Base-by-base conservation (phyloP, 2,113 vertebrate species). In the Epinephelus fuscoguttatus region DNA sequence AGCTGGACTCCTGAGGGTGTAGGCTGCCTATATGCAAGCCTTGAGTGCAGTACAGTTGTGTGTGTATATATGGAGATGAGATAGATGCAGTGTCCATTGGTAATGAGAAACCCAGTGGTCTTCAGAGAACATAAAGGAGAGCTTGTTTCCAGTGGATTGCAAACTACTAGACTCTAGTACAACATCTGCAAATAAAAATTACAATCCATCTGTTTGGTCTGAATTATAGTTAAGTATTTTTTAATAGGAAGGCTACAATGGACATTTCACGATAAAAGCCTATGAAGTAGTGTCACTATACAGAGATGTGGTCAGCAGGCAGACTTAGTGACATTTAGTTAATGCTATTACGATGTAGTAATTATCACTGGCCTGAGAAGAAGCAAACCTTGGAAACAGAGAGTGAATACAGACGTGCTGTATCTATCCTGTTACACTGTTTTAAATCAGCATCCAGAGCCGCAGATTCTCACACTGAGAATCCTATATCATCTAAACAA, bases 321-420 rank as follows among this genome's bases (percentile, higher is more conserved):
- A 62, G 60, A 72, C 78, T 70, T 56, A 17, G 81, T 90, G 68
- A 81, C 70, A 81, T 89, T 88, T 81, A 86, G 49, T 37, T 69
- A 69, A 78, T 67, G 53, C 30, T 53, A 47, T 86, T 77, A 81
- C 5, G 3, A 49, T 69, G 69, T 47, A 57, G 66, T 74, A 53
- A 85, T 80, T 40, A 72, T 62, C 23, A 59, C 21, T 57, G 49
- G 15, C 21, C 61, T 55, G 25, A 77, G 50, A 75, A 74, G 53
- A 67, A 50, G 66, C 49, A 62, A 27, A 70, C 47, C 62, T 66
- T n/a, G 84, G 18, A 67, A 61, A 57, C 37, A 78, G 49, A 73
- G 23, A 66, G 47, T 57, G 2, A 37, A 50, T 25, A 23, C 71
- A 75, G 75, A 57, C 4, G 14, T 57, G 50, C 49, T 64, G 49